Base-by-base conservation (phyloP, 2,888 invertebrate species). In the Melieria omissa region DNA sequence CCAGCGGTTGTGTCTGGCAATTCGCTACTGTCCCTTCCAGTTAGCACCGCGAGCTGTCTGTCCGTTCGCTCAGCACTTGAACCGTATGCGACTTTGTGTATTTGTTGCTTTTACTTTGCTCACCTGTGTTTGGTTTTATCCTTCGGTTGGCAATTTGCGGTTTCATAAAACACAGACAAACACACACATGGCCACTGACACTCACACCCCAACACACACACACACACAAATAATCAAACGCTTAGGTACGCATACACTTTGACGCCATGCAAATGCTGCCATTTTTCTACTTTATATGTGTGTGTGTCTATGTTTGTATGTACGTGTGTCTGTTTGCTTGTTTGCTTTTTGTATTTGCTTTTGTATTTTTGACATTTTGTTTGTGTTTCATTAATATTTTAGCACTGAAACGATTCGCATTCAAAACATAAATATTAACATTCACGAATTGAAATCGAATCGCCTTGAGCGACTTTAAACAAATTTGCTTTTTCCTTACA, bases 371-470 rank as follows among this genome's bases (percentile, higher is more conserved):
- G 82, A 81, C 81, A 81, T 81, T 78, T 81, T 29, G 81, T 81
- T 81, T 81, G 82, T 78, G 79, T 82, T 82, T 82, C 82, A 82
- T 82, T 82, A 82, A 82, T 82, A 82, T 82, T 82, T 82, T 80
- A 82, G 79, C 81, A 80, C 80, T 82, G 14, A 62, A 41, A 60
- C 81, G 82, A 79, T 82, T 82, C 77, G 81, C 80, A 83, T 83
- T 82, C 83, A 83, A 83, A 82, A 82, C 81, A 82, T 82, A 82
- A 83, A 82, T 82, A 82, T 82, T 82, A 82, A 82, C 83, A 82
- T 83, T 82, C 81, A 80, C 79, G 81, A 82, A 82, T 82, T 82
- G 83, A 82, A 82, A 82, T 80, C 78, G 80, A 80, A 79, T 82
- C 78, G 82, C 82, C 82, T 76, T 71, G 70, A 78, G 81, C 82